Conservation (phyloP, 2,888 invertebrate genomes). For the Drosophila mayaguana region DNA sequence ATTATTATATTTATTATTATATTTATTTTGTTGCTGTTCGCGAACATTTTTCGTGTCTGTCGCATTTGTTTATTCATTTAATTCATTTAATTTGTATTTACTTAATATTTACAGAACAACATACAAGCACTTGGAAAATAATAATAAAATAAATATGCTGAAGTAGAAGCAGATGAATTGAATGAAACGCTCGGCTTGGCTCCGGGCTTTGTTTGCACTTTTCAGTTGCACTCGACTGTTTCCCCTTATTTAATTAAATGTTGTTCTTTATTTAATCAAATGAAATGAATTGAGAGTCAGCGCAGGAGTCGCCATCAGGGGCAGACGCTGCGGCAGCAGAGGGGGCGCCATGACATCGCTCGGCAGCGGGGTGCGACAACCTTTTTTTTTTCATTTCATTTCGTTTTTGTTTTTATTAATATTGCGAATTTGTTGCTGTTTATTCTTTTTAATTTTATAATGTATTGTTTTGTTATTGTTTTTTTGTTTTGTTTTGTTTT, state of each 20-base stretch:
- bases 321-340: neutral
- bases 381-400: constrained; percentile 15
- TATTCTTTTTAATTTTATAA: constrained; percentile 6
- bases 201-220: constrained; percentile 52
- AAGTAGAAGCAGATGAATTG: constrained; percentile 33
- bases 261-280: constrained; percentile 73
- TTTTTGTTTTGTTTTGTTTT: constrained; percentile 10
- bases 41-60: constrained; percentile 26
- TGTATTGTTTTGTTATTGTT: constrained; percentile 4
- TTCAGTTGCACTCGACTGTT: constrained; percentile 48
- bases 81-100: constrained; percentile 68
- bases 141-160: constrained; percentile 3
- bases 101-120: constrained; percentile 39
- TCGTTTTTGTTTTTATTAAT: neutral
- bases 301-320: neutral
- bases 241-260: constrained; percentile 67
- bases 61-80: constrained; percentile 65
- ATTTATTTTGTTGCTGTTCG: constrained; percentile 41
- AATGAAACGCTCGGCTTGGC: constrained; percentile 27
- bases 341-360: constrained; percentile 1
- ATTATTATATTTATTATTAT: constrained; percentile 62
- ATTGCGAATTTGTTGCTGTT: constrained; percentile 10
- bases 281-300: constrained; percentile 46
- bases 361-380: constrained; percentile 46
- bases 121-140: constrained; percentile 14